Conservation (phyloP, 2,888 invertebrate genomes). For the Lumbricus terrestris region DNA sequence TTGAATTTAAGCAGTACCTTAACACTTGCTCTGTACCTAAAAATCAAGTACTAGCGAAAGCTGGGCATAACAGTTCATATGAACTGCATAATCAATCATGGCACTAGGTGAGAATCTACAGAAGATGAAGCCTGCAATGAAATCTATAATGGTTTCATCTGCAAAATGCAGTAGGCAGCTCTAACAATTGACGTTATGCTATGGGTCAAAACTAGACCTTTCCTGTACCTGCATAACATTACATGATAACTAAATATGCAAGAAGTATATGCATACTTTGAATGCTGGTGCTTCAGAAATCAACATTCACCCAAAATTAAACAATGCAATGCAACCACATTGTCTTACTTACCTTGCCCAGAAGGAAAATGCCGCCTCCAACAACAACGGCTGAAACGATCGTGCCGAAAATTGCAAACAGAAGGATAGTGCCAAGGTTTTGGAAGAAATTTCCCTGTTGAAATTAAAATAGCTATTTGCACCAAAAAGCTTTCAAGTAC, state of each 20-base stretch:
- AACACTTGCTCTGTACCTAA: background rate
- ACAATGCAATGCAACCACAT: background rate
- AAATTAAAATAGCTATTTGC: constrained; percentile 13
- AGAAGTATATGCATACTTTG: background rate
- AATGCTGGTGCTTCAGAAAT: background rate
- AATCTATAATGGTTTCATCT: background rate
- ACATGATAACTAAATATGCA: background rate
- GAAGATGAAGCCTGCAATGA: background rate
- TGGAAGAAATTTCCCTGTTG: constrained; percentile 70
- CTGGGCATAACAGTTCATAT: background rate
- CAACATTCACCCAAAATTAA: background rate
- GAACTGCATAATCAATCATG: background rate
- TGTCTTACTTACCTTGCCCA: constrained; percentile 72
- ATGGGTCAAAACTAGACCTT: background rate
- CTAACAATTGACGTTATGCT: background rate
- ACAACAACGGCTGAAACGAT: constrained; percentile 94
- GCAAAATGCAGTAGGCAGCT: background rate
- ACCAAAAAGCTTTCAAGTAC: background rate
- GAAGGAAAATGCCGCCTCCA: constrained; percentile 89
- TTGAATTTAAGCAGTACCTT: background rate
- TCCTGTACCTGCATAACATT: background rate
- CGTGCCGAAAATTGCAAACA: constrained; percentile 96
- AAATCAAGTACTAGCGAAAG: background rate
- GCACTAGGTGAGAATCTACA: background rate
- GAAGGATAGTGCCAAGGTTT: constrained; percentile 96